Base-by-base conservation (phyloP, 2,113 vertebrate genomes). In the Genyomyrus donnyi region DNA sequence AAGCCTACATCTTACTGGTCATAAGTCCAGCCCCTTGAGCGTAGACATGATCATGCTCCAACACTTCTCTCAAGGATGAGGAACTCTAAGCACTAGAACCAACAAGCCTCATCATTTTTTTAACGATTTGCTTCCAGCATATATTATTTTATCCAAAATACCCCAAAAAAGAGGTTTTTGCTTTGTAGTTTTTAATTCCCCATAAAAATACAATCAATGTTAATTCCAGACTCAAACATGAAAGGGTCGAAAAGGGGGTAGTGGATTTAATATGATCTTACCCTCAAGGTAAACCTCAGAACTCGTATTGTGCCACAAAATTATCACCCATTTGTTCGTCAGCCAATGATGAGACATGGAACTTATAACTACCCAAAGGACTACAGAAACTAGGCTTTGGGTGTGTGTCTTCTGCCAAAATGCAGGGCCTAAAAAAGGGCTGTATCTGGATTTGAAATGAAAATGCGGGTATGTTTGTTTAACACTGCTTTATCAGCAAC, bases 161-260 rank as follows among this genome's bases (percentile, higher is more conserved):
- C 50, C 27, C 50, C 49, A 5, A 85, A 85, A 56, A 85, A 89
- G 80, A 89, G 49, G 13, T 39, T 45, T 85, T 53, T 84, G 39
- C 74, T 89, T 89, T 89, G 74, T 58, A 70, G 50, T 85, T 89
- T 89, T 85, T 46, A 46, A 31, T 52, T 50, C 52, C 53, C 35
- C 50, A 89, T 31, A 84, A 85, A 89, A 56, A 89, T 86, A 66
- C 83, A 87, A 87, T 87, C 49, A 19, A 70, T 50, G 50, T 90
- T 87, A n/a, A 87, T 87, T 77, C 31, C 89, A 90, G 56, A n/a
- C 66, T 70, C 35, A 19, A 48, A 90, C 84, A 87, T 90, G 89
- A 90, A 90, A 87, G 56, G 49, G 50, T 87, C 85, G 85, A 35
- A 49, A 87, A 42, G 84, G n/a, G 48, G 84, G 45, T 49, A 31